Evolutionary conservation across 2,888 invertebrate species (phyloP), one percentile per base, ranked within the genome.

Genomic region (Dinocampus coccinellae): DNA sequence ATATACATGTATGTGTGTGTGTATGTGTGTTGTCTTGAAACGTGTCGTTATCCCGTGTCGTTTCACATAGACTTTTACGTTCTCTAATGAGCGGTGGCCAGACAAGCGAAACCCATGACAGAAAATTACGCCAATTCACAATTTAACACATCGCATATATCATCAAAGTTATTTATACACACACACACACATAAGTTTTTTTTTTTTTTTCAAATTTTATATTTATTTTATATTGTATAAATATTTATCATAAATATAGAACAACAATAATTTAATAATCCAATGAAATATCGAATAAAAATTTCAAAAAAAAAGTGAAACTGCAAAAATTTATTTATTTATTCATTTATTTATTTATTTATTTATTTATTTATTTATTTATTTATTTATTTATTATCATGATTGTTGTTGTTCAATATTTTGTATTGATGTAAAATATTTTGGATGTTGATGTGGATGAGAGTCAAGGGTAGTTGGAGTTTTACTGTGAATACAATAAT

Each of bases 401-500:
- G n/a, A n/a, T n/a, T n/a, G 3, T 39, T 63, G 11, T 16, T 3
- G 24, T 42, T 42, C 26, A 55, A n/a, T n/a, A 22, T 22, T 4
- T 22, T 33, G 16, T 65, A 10, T 58, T n/a, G 7, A 22, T 29
- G 11, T 33, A 53, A 65, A 58, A 33, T n/a, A 34, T 26, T 33
- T 16, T 7, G 34, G 34, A 58, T 10, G 22, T 36, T 34, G 33
- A 24, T 26, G 24, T 10, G 39, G 13, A 53, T 22, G 52, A 62
- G 13, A 62, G 13, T 20, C 42, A 61, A 20, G 52, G 61, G 34
- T 20, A 64, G 33, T 47, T 22, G 69, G 53, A 33, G 66, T 78
- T 77, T 81, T 81, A 82, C 80, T 80, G 77, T 81, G 82, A 81
- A 81, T 79, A 80, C n/a, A 7, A 29, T 29, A 16, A 47, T 36